Conservation (phyloP, 35 echinoderm and acorn worm genomes). For the Heliocidaris erythrogramma region DNA sequence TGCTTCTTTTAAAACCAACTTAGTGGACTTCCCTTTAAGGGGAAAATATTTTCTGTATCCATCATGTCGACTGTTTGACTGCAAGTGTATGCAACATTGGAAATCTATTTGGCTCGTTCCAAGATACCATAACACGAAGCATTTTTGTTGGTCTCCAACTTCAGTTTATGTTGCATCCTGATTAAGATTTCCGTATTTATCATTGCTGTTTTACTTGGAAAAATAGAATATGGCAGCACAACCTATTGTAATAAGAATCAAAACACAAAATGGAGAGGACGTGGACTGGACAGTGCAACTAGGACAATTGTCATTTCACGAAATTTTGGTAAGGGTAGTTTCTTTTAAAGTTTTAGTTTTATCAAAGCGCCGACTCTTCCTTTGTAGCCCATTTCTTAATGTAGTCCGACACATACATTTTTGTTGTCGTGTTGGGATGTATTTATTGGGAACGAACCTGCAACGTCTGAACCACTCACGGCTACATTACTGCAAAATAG, state of each 20-base stretch:
- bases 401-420: slow-evolving; percentile 18
- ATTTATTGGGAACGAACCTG: not conserved
- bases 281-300: slow-evolving; percentile 77
- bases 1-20: too few relatives aligned
- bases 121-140: too few relatives aligned
- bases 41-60: too few relatives aligned
- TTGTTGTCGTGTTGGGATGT: not conserved
- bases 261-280: slow-evolving; percentile 69
- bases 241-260: slow-evolving; percentile 73
- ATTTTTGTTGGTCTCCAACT: too few relatives aligned
- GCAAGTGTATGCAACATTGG: too few relatives aligned
- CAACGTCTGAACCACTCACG: not conserved
- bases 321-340: slow-evolving; percentile 63
- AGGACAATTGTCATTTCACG: slow-evolving; percentile 57
- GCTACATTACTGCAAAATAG: too few relatives aligned
- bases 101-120: too few relatives aligned
- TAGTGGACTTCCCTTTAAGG: too few relatives aligned
- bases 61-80: too few relatives aligned
- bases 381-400: not conserved
- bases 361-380: not conserved
- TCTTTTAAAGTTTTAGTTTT: too few relatives aligned
- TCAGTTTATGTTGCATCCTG: not conserved
- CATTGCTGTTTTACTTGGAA: too few relatives aligned
- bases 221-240: slow-evolving; percentile 59
- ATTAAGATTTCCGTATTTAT: not conserved